Conservation (phyloP, 2,797 vertebrate species). For the Anguilla pacifica region DNA sequence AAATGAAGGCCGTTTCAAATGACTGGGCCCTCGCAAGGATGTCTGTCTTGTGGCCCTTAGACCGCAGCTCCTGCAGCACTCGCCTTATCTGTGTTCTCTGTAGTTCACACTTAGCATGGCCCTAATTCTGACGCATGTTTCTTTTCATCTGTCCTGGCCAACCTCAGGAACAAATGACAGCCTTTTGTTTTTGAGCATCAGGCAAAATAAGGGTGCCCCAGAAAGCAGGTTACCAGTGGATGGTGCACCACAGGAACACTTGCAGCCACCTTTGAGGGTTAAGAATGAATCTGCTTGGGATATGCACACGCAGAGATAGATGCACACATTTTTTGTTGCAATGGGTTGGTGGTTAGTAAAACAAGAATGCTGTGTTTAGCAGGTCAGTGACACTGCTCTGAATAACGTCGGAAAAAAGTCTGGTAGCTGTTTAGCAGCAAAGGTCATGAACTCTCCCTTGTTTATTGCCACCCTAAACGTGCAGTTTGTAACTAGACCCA, state of each 20-base stretch:
- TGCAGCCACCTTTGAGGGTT: not conserved
- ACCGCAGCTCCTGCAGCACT: not conserved
- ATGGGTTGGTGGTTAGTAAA: not conserved
- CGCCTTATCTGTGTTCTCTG: not conserved
- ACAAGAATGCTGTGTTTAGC: slow-evolving; percentile 2
- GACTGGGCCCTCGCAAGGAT: not conserved
- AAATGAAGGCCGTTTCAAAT: slow-evolving; percentile 4
- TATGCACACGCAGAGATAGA: not conserved
- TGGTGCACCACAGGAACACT: not conserved
- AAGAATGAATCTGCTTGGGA: not conserved
- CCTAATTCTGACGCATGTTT: no score
- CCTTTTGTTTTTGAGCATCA: not conserved
- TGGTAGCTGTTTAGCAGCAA: slow-evolving; percentile 3
- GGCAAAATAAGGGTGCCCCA: not conserved
- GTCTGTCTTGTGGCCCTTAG: not conserved
- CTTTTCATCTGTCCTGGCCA: not conserved
- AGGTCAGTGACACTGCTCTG: slow-evolving; percentile 5
- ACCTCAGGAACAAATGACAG: not conserved
- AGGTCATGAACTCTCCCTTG: slow-evolving; percentile 27
- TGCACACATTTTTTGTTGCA: not conserved
- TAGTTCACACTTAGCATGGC: not conserved
- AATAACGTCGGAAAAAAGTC: slow-evolving; percentile 14
- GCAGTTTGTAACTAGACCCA: slow-evolving; percentile 5
- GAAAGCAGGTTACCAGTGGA: not conserved
- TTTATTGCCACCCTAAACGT: slow-evolving; percentile 16